These are phyloP conservation scores for Onychostruthus taczanowskii DNA, from an alignment of 2,113 vertebrate genomes.

Conservation along the genomic window DNA sequence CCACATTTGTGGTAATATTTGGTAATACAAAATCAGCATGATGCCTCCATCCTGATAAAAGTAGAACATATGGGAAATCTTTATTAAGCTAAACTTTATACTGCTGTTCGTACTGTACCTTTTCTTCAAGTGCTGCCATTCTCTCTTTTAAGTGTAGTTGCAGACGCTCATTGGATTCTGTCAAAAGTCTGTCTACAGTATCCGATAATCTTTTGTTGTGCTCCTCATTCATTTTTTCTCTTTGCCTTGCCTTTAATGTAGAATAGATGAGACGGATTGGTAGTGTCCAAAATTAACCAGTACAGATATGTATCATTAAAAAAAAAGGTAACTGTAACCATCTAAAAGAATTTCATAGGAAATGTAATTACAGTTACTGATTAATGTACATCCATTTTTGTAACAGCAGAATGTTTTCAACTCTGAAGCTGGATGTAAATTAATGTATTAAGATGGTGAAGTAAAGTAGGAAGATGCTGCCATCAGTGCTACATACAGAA, in stretches of 20 bases:
- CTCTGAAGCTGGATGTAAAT: not conserved
- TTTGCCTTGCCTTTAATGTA: conserved; percentile 89
- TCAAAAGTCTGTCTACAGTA: conserved; percentile 94
- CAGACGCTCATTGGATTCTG: conserved; percentile 95
- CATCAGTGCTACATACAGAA: not conserved
- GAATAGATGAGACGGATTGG: not conserved
- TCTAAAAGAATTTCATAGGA: not conserved
- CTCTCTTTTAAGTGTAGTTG: conserved; percentile 97
- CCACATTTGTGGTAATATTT: not conserved
- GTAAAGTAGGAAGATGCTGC: not conserved
- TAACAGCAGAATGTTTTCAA: not conserved
- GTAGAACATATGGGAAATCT: not conserved
- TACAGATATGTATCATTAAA: not conserved
- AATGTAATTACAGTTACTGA: not conserved
- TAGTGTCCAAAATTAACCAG: not conserved
- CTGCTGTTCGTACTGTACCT: conserved; percentile 75
- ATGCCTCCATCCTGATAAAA: not conserved
- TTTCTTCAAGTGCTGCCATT: conserved; percentile 96
- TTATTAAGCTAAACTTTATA: not conserved
- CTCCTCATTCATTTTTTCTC: conserved; percentile 99
- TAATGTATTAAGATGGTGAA: not conserved
- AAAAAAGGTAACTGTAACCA: not conserved
- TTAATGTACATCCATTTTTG: not conserved
- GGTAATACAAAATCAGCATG: not conserved
- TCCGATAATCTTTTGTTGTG: conserved; percentile 98